Conservation (phyloP, 2,888 invertebrate genomes). For the Drosophila neonasuta region DNA sequence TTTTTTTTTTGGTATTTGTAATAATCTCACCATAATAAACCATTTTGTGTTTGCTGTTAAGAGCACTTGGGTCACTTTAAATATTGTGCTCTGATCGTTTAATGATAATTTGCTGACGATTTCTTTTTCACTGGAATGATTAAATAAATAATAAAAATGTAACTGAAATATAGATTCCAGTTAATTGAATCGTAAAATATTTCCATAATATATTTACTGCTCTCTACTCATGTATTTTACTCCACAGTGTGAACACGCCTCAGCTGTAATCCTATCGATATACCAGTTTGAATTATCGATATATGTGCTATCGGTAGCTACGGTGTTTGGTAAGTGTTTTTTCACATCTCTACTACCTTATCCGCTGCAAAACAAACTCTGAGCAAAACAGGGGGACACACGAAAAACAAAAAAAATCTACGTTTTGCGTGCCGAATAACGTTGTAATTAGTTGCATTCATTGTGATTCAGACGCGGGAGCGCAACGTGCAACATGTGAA, state of each 20-base stretch:
- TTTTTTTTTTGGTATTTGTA: no score
- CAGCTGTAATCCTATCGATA: not conserved
- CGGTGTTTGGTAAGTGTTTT: conserved; percentile 13
- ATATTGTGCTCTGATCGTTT: no score
- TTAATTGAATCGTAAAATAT: no score
- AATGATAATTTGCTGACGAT: no score
- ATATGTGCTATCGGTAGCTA: not conserved
- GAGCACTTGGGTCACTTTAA: no score
- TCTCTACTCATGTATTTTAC: not conserved
- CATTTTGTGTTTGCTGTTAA: not conserved
- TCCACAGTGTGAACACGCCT: not conserved
- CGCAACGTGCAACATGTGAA: conserved; percentile 53
- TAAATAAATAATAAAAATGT: no score
- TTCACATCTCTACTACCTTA: conserved; percentile 53
- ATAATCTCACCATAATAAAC: not conserved
- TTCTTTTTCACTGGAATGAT: no score
- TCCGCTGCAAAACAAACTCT: conserved; percentile 57
- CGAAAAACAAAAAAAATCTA: conserved; percentile 4
- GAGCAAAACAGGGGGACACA: conserved; percentile 44
- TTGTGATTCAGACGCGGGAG: conserved; percentile 14
- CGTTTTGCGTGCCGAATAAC: conserved; percentile 17
- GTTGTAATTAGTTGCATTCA: not conserved
- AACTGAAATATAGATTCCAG: no score
- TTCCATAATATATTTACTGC: not conserved
- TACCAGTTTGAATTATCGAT: conserved; percentile 24